Evolutionary conservation across 2,888 invertebrate genomes (phyloP).

Genomic region (Tachina fera): DNA sequence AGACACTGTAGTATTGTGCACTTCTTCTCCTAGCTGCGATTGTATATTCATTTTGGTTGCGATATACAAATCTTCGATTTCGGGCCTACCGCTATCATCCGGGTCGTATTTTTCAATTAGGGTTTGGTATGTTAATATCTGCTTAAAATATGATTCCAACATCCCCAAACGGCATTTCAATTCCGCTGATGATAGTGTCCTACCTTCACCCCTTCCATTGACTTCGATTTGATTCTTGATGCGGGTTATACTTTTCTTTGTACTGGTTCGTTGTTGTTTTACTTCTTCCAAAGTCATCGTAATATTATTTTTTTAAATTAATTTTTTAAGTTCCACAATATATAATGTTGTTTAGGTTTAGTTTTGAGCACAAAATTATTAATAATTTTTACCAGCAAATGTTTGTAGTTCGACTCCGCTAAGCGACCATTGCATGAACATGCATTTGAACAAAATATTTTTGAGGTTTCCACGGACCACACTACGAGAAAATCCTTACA

Average conservation of each 20-base stretch:
- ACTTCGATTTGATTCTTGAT: constrained; percentile 32
- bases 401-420: too few species aligned
- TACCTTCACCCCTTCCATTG: constrained; percentile 32
- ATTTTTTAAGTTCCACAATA: too few species aligned
- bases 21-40: constrained; percentile 33
- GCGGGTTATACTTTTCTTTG: constrained; percentile 25
- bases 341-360: too few species aligned
- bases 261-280: constrained; percentile 8
- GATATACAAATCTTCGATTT: constrained; percentile 34
- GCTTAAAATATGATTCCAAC: constrained; percentile 1
- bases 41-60: constrained; percentile 33
- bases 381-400: too few species aligned
- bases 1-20: constrained; percentile 22
- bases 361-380: too few species aligned
- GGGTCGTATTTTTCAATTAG: constrained; percentile 7
- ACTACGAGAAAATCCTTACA: not conserved
- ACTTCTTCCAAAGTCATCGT: constrained; percentile 16
- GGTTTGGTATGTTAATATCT: constrained; percentile 22
- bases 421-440: too few species aligned
- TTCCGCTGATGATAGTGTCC: not conserved
- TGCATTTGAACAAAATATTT: not conserved
- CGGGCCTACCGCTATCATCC: constrained; percentile 24
- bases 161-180: constrained; percentile 28
- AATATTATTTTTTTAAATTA: too few species aligned
- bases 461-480: not conserved